Conservation (phyloP, 2,113 vertebrate species). For the Bettongia penicillata region DNA sequence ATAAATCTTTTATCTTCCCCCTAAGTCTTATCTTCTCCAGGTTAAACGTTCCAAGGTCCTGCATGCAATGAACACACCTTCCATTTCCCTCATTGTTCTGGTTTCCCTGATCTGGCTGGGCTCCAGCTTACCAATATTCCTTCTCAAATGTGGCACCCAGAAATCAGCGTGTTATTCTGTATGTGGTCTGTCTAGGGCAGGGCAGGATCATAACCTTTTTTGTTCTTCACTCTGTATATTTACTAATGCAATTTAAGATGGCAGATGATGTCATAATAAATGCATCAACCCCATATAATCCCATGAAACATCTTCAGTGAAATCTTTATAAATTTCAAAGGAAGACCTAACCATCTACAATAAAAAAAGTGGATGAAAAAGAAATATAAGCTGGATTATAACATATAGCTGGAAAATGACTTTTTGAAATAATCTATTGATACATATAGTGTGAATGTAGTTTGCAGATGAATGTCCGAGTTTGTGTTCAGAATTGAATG, state of each 20-base stretch:
- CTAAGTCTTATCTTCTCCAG: background rate
- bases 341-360: background rate
- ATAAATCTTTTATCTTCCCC: background rate
- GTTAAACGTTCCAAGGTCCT: background rate
- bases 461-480: background rate
- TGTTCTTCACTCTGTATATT: background rate
- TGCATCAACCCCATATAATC: background rate
- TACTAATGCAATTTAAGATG: background rate
- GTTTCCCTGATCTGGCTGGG: background rate
- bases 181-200: background rate
- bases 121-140: background rate
- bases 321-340: background rate
- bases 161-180: background rate
- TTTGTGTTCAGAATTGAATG: background rate
- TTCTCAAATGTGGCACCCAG: background rate
- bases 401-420: background rate
- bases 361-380: background rate
- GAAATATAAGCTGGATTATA: background rate
- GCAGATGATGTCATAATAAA: background rate
- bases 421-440: background rate
- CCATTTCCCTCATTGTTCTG: background rate
- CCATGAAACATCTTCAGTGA: background rate
- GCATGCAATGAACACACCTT: background rate
- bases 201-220: background rate
- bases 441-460: background rate